Base-by-base conservation (phyloP, 2,888 invertebrate genomes). In the Harpagoxenus sublaevis region DNA sequence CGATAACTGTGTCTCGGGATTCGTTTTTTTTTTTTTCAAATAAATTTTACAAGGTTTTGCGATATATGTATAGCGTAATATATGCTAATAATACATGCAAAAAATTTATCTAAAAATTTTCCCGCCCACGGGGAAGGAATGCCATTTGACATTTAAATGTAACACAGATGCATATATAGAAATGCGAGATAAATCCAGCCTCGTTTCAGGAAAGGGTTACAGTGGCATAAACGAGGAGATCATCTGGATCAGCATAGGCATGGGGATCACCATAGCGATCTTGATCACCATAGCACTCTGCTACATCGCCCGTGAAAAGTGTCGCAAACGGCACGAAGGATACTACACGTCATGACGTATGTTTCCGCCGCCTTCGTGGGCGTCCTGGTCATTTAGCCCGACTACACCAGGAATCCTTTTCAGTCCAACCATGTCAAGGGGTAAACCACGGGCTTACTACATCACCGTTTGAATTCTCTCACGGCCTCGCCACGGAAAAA, bases 221-320 rank as follows among this genome's bases (percentile, higher is more conserved):
- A 97, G 97, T 92, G 98, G 98, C 84, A 97, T 98, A 95, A 98
- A 98, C 95, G 98, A 98, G 94, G 98, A 98, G 95, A 98, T 98
- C 91, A 98, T 98, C 94, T 98, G 98, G 98, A 97, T 98, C 93
- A 98, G 98, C 95, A 97, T 98, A 94, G 98, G 98, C 78, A 98
- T 98, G 98, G 97, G 97, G 53, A 97, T 98, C 88, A 97, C 97
- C 83, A 98, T 98, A 91, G 97, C 97, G 9, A 96, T 98, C 4
- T 96, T 98, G 75, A 98, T 98, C 94, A 97, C 97, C 39, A 97
- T 98, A 92, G 98, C 98, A 0, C 95, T 98, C 18, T 98, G 98
- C 95, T 98, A 98, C 95, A 97, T 98, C 89, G 96, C 97, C 88
- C 96, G 97, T 84, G 98, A 98, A 95, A 98, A 98, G 94, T 98